A percentile compares a stretch with the other conserved stretches of the same genome.
These are phyloP conservation scores for Bimastos eiseni DNA, from an alignment of 2,888 invertebrate species.

Conservation along the genomic window DNA sequence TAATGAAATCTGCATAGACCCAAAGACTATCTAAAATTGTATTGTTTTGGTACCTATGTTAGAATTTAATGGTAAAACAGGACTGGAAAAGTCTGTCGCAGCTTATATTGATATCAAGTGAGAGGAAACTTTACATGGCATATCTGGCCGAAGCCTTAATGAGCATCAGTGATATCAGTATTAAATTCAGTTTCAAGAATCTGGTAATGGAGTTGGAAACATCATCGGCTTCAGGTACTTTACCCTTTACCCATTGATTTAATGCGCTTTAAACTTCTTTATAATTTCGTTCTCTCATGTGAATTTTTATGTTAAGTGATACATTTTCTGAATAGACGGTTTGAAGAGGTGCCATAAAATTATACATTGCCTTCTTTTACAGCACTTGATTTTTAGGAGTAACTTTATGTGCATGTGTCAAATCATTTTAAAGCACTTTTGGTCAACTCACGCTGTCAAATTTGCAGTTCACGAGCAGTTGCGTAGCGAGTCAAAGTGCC, in stretches of 20 bases:
- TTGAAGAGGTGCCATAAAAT: too few species aligned
- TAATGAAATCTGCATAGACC: neutral
- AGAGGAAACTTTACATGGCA: neutral
- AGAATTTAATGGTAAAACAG: neutral
- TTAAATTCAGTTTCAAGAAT: neutral
- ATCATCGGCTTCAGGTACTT: neutral
- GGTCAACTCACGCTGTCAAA: too few species aligned
- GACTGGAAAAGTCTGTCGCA: slow-evolving; percentile 8
- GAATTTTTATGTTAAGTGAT: too few species aligned
- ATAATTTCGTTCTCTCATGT: too few species aligned
- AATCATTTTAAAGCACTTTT: too few species aligned
- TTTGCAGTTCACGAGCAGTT: too few species aligned
- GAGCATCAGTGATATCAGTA: neutral
- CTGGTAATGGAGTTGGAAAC: neutral
- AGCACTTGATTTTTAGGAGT: too few species aligned
- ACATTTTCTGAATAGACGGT: too few species aligned
- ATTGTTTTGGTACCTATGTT: neutral
- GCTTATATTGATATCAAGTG: neutral
- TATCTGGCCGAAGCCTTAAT: neutral
- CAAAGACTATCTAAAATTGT: neutral
- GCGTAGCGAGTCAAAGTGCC: too few species aligned
- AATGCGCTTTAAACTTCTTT: too few species aligned
- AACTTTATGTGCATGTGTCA: too few species aligned
- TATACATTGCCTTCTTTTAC: too few species aligned
- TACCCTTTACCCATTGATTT: neutral